phyloP scores from a whole-genome alignment of 2,113 vertebrate species.

The Psittacula cyanocephala region DNA sequence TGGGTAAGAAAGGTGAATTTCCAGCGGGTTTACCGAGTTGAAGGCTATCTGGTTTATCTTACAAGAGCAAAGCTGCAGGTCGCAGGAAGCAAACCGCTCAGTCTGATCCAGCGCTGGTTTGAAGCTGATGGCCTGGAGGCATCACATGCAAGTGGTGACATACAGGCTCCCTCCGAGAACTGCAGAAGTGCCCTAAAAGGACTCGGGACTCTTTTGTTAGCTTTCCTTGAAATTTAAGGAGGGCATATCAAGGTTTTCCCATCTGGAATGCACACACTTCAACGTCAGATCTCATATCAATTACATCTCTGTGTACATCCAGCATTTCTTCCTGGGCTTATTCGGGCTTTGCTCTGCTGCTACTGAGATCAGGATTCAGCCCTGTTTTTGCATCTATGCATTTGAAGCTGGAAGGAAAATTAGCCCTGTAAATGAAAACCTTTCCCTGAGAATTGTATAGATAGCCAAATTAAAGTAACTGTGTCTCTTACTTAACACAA shows the following conservation, averaged over 20 bases:
- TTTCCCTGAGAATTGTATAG: not conserved
- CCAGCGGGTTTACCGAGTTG: not conserved
- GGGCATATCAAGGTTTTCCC: not conserved
- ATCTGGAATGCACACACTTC: not conserved
- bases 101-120: not conserved
- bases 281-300: not conserved
- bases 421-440: not conserved
- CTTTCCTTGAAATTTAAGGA: not conserved
- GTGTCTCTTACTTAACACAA: not conserved
- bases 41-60: not conserved
- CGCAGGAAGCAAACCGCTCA: not conserved
- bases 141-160: not conserved
- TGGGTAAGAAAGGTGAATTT: not conserved
- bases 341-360: not conserved
- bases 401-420: not conserved
- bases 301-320: not conserved
- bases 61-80: not conserved
- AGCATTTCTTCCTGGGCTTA: not conserved
- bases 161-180: not conserved
- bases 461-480: not conserved
- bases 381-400: not conserved
- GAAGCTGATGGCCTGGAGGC: conserved; percentile 28
- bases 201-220: not conserved
- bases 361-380: not conserved
- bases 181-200: not conserved